Evolutionary conservation across 2,888 invertebrate genomes (phyloP), one percentile per base, ranked within the genome.

Genomic region (Augochlorella aurata): DNA sequence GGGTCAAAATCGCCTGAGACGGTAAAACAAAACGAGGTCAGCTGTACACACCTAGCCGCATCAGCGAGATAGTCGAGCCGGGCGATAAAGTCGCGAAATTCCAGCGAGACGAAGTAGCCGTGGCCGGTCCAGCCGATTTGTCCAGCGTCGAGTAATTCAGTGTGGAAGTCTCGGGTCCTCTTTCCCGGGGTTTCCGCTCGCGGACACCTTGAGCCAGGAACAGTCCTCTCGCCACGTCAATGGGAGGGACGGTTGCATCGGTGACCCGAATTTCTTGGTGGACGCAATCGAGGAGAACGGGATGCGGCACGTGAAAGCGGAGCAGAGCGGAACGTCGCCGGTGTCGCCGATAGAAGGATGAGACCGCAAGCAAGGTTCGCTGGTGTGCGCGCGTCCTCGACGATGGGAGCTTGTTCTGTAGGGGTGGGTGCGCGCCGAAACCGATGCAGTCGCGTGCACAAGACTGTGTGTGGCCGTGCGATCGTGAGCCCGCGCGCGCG

Each of bases 281-380:
- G 61, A n/a, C 78, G 24, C 49, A 63, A 24, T 71, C 66, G 63
- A 24, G 66, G 66, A 67, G 73, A 66, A 21, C 45, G 75, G 76
- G 74, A 66, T 38, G 45, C 10, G 9, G 52, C 77, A 63, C 65
- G 68, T 67, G 78, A 80, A 76, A 74, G 74, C 50, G 74, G 63
- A n/a, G 49, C 68, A 9, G 44, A 61, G 9, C 44, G 38, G 14
- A 29, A 50, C 70, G 77, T 77, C 71, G 74, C 73, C 54, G 80
- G 44, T 61, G 74, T 77, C 68, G 77, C 21, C 70, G 83, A 84
- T 77, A 71, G 86, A 75, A 82, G 74, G 77, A 71, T 75, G 77
- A 63, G 63, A 86, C 82, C 86, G 72, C 85, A 85, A 80, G 83
- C 74, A 58, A n/a, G 63, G 0, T 29, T 74, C 38, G 69, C 38